These are phyloP conservation scores for Ornithoptera priamus DNA, from an alignment of 2,888 invertebrate genomes.

Conservation along the genomic window DNA sequence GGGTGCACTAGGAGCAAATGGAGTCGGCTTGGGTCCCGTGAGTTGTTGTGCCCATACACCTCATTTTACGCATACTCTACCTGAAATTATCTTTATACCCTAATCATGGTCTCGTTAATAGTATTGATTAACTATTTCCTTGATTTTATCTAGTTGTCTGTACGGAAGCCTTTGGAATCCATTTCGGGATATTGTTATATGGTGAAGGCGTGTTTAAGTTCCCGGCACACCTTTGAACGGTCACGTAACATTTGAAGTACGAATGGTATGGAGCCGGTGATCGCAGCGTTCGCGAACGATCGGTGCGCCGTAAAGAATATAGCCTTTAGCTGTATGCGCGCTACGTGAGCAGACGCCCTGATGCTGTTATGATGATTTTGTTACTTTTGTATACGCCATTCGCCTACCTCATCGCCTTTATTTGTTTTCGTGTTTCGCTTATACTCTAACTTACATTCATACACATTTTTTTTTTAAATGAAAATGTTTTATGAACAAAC, in stretches of 20 bases:
- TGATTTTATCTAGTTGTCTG: no score
- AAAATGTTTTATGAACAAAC: no score
- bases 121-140: no score
- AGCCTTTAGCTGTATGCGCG: conserved; percentile 54
- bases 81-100: no score
- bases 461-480: background rate
- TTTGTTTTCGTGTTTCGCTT: conserved; percentile 7
- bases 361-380: conserved; percentile 42
- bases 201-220: conserved; percentile 6
- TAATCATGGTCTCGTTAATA: no score
- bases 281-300: conserved; percentile 39
- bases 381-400: conserved; percentile 29
- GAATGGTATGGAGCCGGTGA: conserved; percentile 38
- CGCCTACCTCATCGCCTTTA: conserved; percentile 10
- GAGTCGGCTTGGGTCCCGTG: no score
- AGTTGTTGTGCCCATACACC: no score
- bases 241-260: conserved; percentile 56
- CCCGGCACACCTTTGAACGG: conserved; percentile 35
- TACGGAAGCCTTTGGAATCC: no score
- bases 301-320: conserved; percentile 54
- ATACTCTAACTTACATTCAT: background rate
- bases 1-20: no score
- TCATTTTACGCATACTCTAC: no score
- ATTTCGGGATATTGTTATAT: background rate
- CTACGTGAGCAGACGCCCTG: conserved; percentile 40